These are phyloP conservation scores for Mandrillus leucophaeus DNA, from an alignment of 2,113 vertebrate genomes.

Conservation along the genomic window DNA sequence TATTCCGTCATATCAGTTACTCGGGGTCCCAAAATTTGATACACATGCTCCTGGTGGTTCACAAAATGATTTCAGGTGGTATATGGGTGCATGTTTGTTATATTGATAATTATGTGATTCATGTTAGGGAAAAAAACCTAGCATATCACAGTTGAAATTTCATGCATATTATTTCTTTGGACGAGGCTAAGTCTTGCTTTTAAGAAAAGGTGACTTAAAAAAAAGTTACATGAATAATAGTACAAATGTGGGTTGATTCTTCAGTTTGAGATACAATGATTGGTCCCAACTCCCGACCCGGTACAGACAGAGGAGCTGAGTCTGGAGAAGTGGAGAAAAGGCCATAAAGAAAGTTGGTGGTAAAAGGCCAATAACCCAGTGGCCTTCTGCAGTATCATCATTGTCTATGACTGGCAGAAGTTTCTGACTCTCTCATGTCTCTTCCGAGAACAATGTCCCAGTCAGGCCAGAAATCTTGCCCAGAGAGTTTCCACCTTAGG, in stretches of 20 bases:
- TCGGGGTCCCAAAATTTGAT: not conserved
- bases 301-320: not conserved
- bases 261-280: not conserved
- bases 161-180: not conserved
- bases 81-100: not conserved
- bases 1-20: not conserved
- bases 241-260: not conserved
- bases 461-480: not conserved
- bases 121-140: not conserved
- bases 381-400: not conserved
- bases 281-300: too few relatives aligned
- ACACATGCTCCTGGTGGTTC: not conserved
- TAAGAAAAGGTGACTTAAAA: not conserved
- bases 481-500: constrained; percentile 24
- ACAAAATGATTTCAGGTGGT: not conserved
- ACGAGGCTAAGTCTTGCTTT: not conserved
- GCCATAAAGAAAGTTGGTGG: not conserved
- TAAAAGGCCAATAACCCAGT: not conserved
- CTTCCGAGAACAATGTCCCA: not conserved
- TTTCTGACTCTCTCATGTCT: not conserved
- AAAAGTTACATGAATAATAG: not conserved
- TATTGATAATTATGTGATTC: not conserved
- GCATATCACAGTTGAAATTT: not conserved
- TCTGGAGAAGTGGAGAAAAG: not conserved
- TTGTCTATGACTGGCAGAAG: not conserved